Evolutionary conservation across 2,888 invertebrate genomes (phyloP).

Genomic region (Oscheius sp.): DNA sequence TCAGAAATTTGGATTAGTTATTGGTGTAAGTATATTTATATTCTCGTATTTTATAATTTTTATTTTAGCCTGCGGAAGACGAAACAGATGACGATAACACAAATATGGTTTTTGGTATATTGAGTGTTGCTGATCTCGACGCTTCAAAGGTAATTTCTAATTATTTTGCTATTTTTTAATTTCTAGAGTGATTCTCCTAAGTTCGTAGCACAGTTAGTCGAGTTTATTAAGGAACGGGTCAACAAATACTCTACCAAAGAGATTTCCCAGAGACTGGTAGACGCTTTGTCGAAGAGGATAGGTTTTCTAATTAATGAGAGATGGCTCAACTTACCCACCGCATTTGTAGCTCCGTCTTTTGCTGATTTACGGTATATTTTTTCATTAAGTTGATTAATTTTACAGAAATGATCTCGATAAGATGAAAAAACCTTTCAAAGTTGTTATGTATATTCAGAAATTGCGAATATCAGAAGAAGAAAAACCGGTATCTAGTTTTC

Average conservation of each 20-base stretch:
- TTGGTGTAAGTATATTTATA: slow-evolving; percentile 35
- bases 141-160: slow-evolving; percentile 1
- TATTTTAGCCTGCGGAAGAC: slow-evolving; percentile 54
- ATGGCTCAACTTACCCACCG: slow-evolving; percentile 61
- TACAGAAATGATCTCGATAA: slow-evolving; percentile 37
- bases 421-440: slow-evolving; percentile 35
- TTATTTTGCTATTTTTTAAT: neutral
- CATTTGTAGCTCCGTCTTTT: slow-evolving; percentile 58
- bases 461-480: slow-evolving; percentile 38
- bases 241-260: slow-evolving; percentile 51
- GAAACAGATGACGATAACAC: slow-evolving; percentile 41
- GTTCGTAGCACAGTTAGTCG: slow-evolving; percentile 35
- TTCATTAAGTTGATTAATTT: neutral
- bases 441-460: slow-evolving; percentile 53
- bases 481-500: neutral
- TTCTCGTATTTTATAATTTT: neutral
- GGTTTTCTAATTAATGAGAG: slow-evolving; percentile 63
- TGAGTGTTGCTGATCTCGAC: slow-evolving; percentile 18
- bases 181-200: neutral
- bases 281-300: neutral
- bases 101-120: slow-evolving; percentile 42
- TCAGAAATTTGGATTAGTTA: slow-evolving; percentile 47
- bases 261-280: slow-evolving; percentile 3
- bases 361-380: slow-evolving; percentile 32
- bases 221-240: slow-evolving; percentile 50